Evolutionary conservation across 2,113 vertebrate genomes (phyloP).

Genomic region (Setophaga coronata): DNA sequence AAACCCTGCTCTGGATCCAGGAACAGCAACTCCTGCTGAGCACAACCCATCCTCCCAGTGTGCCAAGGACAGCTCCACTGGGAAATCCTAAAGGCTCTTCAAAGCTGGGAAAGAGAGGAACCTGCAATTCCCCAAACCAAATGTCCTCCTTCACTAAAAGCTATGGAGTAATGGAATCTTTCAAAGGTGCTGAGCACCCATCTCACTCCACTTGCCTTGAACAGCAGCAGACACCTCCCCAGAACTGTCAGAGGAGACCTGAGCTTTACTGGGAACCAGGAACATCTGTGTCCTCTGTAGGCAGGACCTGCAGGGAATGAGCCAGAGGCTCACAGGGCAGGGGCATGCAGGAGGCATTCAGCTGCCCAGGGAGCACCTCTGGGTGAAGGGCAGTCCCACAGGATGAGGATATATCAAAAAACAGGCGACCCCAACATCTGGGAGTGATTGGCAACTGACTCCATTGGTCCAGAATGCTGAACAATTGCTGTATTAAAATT

Average conservation of each 20-base stretch:
- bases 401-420: not conserved
- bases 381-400: not conserved
- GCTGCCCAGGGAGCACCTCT: not conserved
- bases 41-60: not conserved
- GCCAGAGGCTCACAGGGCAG: not conserved
- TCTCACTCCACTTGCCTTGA: not conserved
- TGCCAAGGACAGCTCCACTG: not conserved
- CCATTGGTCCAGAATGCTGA: no score
- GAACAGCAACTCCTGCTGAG: not conserved
- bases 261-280: not conserved
- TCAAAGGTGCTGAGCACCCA: not conserved
- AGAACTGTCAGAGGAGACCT: not conserved
- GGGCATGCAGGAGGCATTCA: no score
- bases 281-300: rapidly evolving
- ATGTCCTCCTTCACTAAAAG: not conserved
- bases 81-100: not conserved
- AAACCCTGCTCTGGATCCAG: not conserved
- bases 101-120: not conserved
- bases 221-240: not conserved
- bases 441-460: no score
- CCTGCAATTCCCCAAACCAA: rapidly evolving
- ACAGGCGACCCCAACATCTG: no score
- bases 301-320: not conserved
- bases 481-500: no score
- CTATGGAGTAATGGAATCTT: not conserved